Base-by-base conservation (phyloP, 1,140 invertebrate species). In the Planococcus citri region DNA sequence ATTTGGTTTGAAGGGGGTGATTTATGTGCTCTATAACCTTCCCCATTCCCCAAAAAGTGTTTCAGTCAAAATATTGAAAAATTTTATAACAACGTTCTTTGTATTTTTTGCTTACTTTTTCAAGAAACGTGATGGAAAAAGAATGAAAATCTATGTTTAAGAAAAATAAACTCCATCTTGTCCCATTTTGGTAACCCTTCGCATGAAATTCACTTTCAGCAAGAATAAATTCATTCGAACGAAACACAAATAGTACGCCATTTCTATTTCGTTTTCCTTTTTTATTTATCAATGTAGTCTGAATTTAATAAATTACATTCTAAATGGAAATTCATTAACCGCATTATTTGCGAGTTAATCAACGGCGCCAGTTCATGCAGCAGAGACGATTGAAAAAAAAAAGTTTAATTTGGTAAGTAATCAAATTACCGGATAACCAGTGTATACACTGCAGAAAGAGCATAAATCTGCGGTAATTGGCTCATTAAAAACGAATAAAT, bases 221-320 rank as follows among this genome's bases (percentile, higher is more conserved):
- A 20, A 51, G n/a, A 51, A 14, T 20, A 20, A 51, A 51, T 51
- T 51, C 17, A 20, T 17, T 17, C 4, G 41, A 51, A 51, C 17
- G 17, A 51, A 51, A 51, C 2, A 51, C 41, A 51, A 51, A 51
- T 51, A 51, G 41, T 20, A 3, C 10, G 41, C 12, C 41, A 20
- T 51, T 51, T 51, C 17, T 9, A 9, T 51, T 51, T 17, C 17
- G 17, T 51, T 51, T 51, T 17, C 17, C 41, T n/a, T 20, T 51
- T 12, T 12, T 51, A 9, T 51, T n/a, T 20, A 51, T 51, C 41
- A 51, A 51, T 9, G 41, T 51, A 9, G 41, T 17, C 12, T 51
- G 41, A 51, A 51, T 51, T 51, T 51, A 51, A 51, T 51, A 51
- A 51, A 51, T 51, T 51, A 51, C 41, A 51, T 51, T 51, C 41